phyloP scores from a whole-genome alignment of 2,888 invertebrate species.

The Dioctria rufipes region DNA sequence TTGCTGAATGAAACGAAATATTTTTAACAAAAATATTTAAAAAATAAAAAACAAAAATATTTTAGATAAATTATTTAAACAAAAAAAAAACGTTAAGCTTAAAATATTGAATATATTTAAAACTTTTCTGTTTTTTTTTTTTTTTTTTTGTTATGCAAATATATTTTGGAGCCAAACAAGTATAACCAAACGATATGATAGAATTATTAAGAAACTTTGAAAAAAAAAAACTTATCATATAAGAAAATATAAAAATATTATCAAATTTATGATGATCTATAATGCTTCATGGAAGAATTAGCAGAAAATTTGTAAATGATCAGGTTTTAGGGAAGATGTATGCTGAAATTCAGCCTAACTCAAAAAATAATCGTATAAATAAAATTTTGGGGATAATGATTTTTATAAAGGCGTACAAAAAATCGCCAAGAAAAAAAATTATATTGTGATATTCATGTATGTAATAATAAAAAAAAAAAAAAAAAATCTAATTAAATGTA shows the following conservation, averaged over 20 bases:
- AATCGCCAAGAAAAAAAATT: conserved; percentile 7
- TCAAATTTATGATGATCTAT: conserved; percentile 8
- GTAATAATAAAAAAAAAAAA: too few relatives aligned
- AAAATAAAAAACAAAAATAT: conserved; percentile 27
- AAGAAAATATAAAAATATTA: conserved; percentile 14
- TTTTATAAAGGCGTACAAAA: background rate
- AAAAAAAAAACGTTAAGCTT: conserved; percentile 8
- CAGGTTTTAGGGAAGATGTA: conserved; percentile 36
- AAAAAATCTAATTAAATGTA: background rate
- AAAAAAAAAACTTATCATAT: conserved; percentile 3
- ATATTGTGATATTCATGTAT: conserved; percentile 50
- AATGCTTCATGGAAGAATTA: conserved; percentile 21
- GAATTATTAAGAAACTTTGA: conserved; percentile 12
- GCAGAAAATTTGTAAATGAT: conserved; percentile 14
- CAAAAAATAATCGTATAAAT: conserved; percentile 10
- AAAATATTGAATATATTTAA: conserved; percentile 20
- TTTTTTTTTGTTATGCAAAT: conserved; percentile 35
- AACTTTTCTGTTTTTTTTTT: conserved; percentile 9
- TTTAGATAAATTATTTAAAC: conserved; percentile 48
- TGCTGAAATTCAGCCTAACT: conserved; percentile 40
- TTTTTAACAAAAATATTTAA: conserved; percentile 23
- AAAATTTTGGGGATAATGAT: conserved; percentile 3
- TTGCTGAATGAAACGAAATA: conserved; percentile 43
- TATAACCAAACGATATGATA: conserved; percentile 23
- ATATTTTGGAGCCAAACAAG: background rate